Evolutionary conservation across 2,113 vertebrate genomes (phyloP).

Genomic region (Myodes glareolus): DNA sequence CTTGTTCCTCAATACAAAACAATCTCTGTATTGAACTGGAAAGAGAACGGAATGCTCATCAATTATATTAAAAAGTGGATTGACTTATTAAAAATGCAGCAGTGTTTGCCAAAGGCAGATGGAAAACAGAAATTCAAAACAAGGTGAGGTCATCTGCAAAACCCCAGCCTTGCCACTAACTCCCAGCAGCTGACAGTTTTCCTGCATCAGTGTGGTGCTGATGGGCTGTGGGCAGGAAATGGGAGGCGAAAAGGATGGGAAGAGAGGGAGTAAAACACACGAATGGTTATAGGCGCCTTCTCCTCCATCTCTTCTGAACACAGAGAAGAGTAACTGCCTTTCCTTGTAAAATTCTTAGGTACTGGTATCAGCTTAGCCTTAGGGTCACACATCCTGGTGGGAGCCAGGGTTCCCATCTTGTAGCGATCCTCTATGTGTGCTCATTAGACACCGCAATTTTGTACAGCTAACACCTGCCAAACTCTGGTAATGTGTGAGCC

Average conservation of each 20-base stretch:
- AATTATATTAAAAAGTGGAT: conserved; percentile 81
- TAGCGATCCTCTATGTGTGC: neutral
- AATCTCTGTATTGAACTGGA: conserved; percentile 64
- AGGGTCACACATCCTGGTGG: neutral
- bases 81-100: conserved; percentile 81
- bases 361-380: neutral
- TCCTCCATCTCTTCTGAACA: conserved; percentile 5
- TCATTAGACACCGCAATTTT: conserved; percentile 34
- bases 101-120: conserved; percentile 83
- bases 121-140: conserved; percentile 83
- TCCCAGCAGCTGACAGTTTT: conserved; percentile 67
- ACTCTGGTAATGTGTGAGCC: conserved; percentile 47
- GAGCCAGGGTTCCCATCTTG: conserved; percentile 12
- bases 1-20: conserved; percentile 65
- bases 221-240: neutral
- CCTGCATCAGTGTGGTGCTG: neutral
- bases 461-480: conserved; percentile 48
- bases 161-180: conserved; percentile 70
- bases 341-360: neutral
- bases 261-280: neutral
- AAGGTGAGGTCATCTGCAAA: conserved; percentile 80
- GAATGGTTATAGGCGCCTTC: neutral
- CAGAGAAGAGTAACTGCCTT: neutral
- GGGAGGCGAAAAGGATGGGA: neutral
- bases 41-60: conserved; percentile 78